Evolutionary conservation across 1,140 invertebrate genomes (phyloP), one percentile per base, ranked within the genome.

Genomic region (Bombus pyrosoma): DNA sequence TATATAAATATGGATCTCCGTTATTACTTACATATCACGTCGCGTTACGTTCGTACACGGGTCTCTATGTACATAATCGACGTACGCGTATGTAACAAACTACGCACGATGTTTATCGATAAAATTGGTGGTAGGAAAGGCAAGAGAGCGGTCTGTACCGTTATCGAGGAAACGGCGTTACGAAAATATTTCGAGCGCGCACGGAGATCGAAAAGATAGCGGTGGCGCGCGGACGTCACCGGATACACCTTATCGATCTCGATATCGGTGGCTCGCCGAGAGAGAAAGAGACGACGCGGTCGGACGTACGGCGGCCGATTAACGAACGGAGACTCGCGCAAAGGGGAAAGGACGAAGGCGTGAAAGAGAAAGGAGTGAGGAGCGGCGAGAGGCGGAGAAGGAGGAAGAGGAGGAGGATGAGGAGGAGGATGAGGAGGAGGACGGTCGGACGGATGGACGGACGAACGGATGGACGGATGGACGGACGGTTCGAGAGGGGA

Each of bases 301-400:
- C 87, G 90, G 86, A 85, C 90, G 89, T 87, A 90, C 81, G 85
- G 87, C 91, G 68, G 62, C 88, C 85, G 91, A 92, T 93, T 93
- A 92, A 93, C 90, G 91, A 93, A 92, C 91, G 90, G 91, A 89
- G 91, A 88, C 86, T 90, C 92, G 91, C 88, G 90, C 89, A 89
- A 80, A 72, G 79, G 80, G 79, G 76, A 86, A 81, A 72, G 86
- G 76, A 66, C 81, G 80, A 86, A 79, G 74, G 83, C 85, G 66
- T 59, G 89, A 82, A 83, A 86, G 84, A 81, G 80, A 81, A 87
- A 81, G 75, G 77, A 77, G 80, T 32, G 66, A 84, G 78, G 64
- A 59, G 53, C 59, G 59, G 57, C 57, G 68, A 66, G 34, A 12
- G 64, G 72, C n/a, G 18, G 66, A 76, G 73, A 37, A 39, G 47